These are phyloP conservation scores for Dreissena rostriformis DNA, from an alignment of 1,140 invertebrate species.

Conservation along the genomic window DNA sequence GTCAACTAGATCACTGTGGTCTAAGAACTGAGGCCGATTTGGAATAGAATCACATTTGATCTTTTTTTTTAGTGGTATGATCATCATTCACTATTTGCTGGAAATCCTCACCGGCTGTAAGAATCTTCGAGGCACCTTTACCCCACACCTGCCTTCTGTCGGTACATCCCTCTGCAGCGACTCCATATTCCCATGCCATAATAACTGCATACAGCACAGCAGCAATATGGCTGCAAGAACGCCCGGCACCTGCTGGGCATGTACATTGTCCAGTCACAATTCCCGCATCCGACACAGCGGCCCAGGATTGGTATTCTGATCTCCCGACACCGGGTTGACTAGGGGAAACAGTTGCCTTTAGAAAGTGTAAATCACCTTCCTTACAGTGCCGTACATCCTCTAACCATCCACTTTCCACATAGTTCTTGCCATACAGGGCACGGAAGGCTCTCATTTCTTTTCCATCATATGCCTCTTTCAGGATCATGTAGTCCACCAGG, in stretches of 20 bases:
- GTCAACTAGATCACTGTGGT: no score
- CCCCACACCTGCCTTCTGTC: no score
- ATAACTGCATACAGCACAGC: slow-evolving; percentile 48
- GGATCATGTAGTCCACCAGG: slow-evolving; percentile 32
- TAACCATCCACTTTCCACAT: slow-evolving; percentile 26
- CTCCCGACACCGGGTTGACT: slow-evolving; percentile 40
- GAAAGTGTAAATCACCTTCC: background rate
- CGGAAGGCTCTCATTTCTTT: slow-evolving; percentile 38
- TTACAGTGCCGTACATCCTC: slow-evolving; percentile 35
- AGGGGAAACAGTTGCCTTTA: slow-evolving; percentile 26
- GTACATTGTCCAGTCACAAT: slow-evolving; percentile 49
- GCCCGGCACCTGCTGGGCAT: slow-evolving; percentile 57
- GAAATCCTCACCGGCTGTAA: no score
- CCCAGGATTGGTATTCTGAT: slow-evolving; percentile 24
- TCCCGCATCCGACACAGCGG: background rate
- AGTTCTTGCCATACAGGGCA: slow-evolving; percentile 28
- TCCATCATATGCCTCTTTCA: slow-evolving; percentile 29
- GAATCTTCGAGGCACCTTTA: no score
- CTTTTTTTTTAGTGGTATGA: no score
- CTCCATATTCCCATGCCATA: slow-evolving; percentile 34
- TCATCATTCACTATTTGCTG: no score
- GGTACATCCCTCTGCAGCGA: slow-evolving; percentile 4
- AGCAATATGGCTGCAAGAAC: slow-evolving; percentile 58
- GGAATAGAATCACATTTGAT: no score
- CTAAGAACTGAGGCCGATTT: no score